Evolutionary conservation across 2,888 invertebrate species (phyloP), one percentile per base, ranked within the genome.

Genomic region (Ernsta delagoae): DNA sequence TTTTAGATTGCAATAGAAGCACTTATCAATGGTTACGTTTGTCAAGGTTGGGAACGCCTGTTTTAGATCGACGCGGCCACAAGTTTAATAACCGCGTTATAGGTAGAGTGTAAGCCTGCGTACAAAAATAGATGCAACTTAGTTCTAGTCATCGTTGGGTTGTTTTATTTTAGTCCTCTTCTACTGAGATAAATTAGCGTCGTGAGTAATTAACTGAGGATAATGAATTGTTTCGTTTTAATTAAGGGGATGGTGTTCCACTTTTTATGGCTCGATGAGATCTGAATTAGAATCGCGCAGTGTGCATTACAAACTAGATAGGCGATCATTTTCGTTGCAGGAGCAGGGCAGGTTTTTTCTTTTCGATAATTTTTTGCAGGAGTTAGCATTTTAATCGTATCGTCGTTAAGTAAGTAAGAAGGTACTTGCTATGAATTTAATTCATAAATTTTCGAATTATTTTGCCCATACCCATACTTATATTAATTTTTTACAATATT

Each of bases 81-180:
- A 70, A 72, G 75, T 74, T 77, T 75, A 75, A 71, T 75, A 75
- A 74, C 75, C 75, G 74, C 70, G 63, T 75, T 72, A 71, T 71
- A 66, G 70, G 68, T 72, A 73, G 72, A 66, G 65, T 70, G 70
- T 70, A 73, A 73, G 71, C 43, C 31, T 63, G 69, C 61, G 71
- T 70, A 59, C 72, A 71, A 73, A 75, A 75, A 75, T 74, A 75
- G 71, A 72, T 43, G 65, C 71, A 61, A 67, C 70, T 70, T 70
- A 69, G 69, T 71, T 65, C 70, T 71, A 70, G 71, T 69, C 64
- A 70, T 72, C 70, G 62, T 50, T 36, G 39, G 54, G 68, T 67
- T 59, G 63, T 72, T 70, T 72, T 67, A 64, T 70, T 73, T 72
- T 70, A 12, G 60, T 61, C 61, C 56, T 45, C 61, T 43, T 53